Conservation (phyloP, 1,140 invertebrate genomes). For the Zaprionus inermis region DNA sequence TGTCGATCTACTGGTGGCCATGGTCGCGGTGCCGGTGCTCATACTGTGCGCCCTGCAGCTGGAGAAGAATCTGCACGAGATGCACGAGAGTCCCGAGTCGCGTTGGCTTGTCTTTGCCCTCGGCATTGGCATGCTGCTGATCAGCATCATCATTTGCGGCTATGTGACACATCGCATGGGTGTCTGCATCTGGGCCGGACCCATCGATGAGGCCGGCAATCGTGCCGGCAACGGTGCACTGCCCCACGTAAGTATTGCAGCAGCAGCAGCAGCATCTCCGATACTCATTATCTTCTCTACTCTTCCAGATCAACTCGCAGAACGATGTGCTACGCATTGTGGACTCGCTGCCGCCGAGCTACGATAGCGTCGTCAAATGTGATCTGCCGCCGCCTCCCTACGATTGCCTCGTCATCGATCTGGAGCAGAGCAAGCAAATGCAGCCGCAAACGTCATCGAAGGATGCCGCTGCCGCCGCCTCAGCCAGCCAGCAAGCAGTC, state of each 20-base stretch:
- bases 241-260: conserved; percentile 62
- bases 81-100: conserved; percentile 59
- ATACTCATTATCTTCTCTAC: background rate
- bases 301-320: conserved; percentile 77
- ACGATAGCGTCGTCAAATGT: conserved; percentile 78
- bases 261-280: background rate
- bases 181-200: conserved; percentile 82
- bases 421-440: conserved; percentile 70
- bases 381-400: conserved; percentile 79
- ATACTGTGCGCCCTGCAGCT: conserved; percentile 79
- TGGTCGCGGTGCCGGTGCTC: conserved; percentile 77
- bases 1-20: conserved; percentile 75
- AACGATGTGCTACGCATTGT: conserved; percentile 82
- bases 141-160: conserved; percentile 80
- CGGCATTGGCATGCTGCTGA: conserved; percentile 77
- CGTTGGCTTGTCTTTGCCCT: conserved; percentile 80
- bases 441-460: conserved; percentile 56
- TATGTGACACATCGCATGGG: conserved; percentile 83
- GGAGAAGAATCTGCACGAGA: conserved; percentile 79
- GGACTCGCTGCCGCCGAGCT: conserved; percentile 80
- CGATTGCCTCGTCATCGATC: conserved; percentile 75
- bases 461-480: background rate
- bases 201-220: conserved; percentile 79
- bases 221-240: conserved; percentile 53
- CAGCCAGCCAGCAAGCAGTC: background rate